A percentile compares a stretch with the other conserved stretches of the same genome.
Conservation (phyloP, 2,888 invertebrate genomes). For the Tetheella fluctuosa region DNA sequence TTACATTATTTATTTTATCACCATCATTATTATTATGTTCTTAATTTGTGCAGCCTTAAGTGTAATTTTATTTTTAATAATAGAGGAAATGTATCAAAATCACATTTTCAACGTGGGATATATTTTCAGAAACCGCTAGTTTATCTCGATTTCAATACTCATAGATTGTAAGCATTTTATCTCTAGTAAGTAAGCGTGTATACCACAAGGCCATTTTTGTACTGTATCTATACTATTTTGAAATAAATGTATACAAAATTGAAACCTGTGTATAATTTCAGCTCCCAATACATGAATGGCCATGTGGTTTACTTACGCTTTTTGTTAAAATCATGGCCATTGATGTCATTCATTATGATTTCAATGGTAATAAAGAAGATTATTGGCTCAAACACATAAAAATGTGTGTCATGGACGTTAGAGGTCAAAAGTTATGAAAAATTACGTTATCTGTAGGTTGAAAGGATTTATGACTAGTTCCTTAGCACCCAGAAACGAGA, state of each 20-base stretch:
- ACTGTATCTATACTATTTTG: slow-evolving; percentile 52
- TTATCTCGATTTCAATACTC: slow-evolving; percentile 29
- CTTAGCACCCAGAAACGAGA: too few relatives aligned
- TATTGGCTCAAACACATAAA: too few relatives aligned
- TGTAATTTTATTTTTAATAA: not conserved
- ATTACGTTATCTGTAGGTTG: too few relatives aligned
- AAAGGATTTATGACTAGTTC: too few relatives aligned
- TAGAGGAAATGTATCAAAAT: too few relatives aligned
- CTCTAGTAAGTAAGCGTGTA: slow-evolving; percentile 44
- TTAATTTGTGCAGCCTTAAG: too few relatives aligned
- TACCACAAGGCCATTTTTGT: slow-evolving; percentile 81
- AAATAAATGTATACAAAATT: slow-evolving; percentile 62
- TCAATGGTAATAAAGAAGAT: slow-evolving; percentile 4
- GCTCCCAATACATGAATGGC: slow-evolving; percentile 74
- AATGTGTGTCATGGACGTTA: too few relatives aligned
- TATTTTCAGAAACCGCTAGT: slow-evolving; percentile 6
- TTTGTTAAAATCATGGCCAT: slow-evolving; percentile 66
- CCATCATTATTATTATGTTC: not conserved
- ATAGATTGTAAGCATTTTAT: slow-evolving; percentile 39
- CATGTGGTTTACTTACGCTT: slow-evolving; percentile 63
- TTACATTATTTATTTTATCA: not conserved
- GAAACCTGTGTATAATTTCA: slow-evolving; percentile 69
- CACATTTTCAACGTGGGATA: not conserved
- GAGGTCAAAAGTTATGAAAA: too few relatives aligned
- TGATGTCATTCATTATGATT: slow-evolving; percentile 52